phyloP scores from a whole-genome alignment of 2,888 invertebrate species.

The Thymelicus sylvestris region DNA sequence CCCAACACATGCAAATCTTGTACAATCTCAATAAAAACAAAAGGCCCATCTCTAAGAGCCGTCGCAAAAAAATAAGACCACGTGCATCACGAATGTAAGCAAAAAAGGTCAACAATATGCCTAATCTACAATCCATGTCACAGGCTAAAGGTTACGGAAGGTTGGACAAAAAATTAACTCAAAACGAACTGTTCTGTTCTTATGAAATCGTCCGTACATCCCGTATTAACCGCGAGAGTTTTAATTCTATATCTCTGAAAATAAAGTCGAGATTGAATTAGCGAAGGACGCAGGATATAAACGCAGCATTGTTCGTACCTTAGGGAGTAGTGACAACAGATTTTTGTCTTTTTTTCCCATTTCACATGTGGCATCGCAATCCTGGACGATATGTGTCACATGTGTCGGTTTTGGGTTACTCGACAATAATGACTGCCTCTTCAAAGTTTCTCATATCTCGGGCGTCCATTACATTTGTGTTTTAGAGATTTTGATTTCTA shows the following conservation, averaged over 20 bases:
- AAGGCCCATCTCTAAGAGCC: constrained; percentile 59
- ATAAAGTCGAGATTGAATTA: constrained; percentile 60
- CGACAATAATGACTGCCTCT: constrained; percentile 78
- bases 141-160: constrained; percentile 83
- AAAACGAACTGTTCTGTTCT: constrained; percentile 64
- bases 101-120: constrained; percentile 84
- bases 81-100: constrained; percentile 72
- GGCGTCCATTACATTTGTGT: constrained; percentile 67
- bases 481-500: constrained; percentile 63
- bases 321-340: constrained; percentile 82
- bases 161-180: constrained; percentile 79
- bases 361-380: constrained; percentile 84
- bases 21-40: constrained; percentile 70
- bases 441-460: constrained; percentile 75
- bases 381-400: constrained; percentile 83
- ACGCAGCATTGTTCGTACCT: constrained; percentile 80
- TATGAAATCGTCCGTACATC: constrained; percentile 72
- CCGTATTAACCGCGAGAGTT: constrained; percentile 47
- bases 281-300: constrained; percentile 52
- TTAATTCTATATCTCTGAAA: constrained; percentile 50
- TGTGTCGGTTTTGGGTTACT: constrained; percentile 82
- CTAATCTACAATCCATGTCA: constrained; percentile 84
- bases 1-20: constrained; percentile 75
- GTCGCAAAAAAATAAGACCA: constrained; percentile 71
- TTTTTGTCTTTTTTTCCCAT: constrained; percentile 78